Percentiles rank a stretch among this genome's conserved stretches.
Evolutionary conservation across 2,888 invertebrate genomes (phyloP).

Genomic region (Cataglyphis rosenhaueri): DNA sequence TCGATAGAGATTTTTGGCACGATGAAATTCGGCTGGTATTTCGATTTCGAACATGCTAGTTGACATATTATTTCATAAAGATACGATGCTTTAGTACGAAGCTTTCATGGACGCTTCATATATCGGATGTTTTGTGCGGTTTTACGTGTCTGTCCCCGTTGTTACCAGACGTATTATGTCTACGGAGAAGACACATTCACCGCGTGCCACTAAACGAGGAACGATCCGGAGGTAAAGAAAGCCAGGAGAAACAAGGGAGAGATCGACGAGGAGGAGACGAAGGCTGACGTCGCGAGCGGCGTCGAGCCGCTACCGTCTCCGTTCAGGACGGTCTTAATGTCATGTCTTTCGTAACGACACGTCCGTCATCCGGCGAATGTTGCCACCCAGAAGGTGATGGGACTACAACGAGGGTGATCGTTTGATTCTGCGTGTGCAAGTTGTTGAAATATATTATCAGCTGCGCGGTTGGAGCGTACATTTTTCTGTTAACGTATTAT

Average conservation of each 20-base stretch:
- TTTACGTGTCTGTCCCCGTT: constrained; percentile 77
- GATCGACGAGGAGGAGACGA: constrained; percentile 39
- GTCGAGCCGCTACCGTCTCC: constrained; percentile 29
- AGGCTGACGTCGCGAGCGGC: not conserved
- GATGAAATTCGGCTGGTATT: constrained; percentile 79
- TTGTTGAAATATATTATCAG: constrained; percentile 43
- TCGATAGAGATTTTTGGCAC: constrained; percentile 74
- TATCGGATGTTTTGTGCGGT: constrained; percentile 78
- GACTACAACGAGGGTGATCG: constrained; percentile 29
- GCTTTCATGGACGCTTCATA: constrained; percentile 71
- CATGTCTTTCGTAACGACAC: constrained; percentile 62
- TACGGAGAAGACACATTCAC: constrained; percentile 72
- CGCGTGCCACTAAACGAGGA: constrained; percentile 33
- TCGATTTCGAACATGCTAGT: constrained; percentile 78
- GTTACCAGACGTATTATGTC: constrained; percentile 80
- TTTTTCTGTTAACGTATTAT: constrained; percentile 9
- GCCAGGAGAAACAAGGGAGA: constrained; percentile 33
- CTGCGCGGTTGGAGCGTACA: constrained; percentile 28
- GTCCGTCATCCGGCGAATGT: constrained; percentile 56
- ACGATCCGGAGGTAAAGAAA: constrained; percentile 34
- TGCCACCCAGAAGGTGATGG: constrained; percentile 57
- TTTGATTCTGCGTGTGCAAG: constrained; percentile 46
- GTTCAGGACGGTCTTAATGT: constrained; percentile 58
- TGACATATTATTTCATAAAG: constrained; percentile 26
- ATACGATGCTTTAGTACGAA: constrained; percentile 45